phyloP scores from a whole-genome alignment of 2,797 vertebrate genomes.

The Gymnothorax javanicus region DNA sequence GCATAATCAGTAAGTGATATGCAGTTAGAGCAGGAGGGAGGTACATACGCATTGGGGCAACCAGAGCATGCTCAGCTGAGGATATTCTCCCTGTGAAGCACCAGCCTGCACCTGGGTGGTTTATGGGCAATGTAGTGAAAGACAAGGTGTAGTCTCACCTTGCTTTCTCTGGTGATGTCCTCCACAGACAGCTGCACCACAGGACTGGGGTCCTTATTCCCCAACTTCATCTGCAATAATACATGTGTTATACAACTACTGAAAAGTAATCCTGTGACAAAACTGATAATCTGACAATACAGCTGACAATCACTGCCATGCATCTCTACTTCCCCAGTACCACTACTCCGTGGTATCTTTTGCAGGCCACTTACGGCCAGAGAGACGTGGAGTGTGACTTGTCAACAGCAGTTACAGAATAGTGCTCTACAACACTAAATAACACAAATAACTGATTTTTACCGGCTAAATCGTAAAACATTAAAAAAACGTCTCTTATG shows the following conservation, averaged over 20 bases:
- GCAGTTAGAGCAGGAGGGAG: not conserved
- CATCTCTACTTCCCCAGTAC: not conserved
- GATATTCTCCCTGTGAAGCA: not conserved
- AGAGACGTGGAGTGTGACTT: too few relatives aligned
- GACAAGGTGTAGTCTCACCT: conserved; percentile 69
- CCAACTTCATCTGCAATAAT: conserved; percentile 82
- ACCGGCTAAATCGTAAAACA: too few relatives aligned
- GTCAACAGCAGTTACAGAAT: too few relatives aligned
- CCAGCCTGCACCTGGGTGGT: not conserved
- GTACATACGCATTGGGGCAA: not conserved
- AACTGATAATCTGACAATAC: not conserved
- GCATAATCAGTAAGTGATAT: not conserved
- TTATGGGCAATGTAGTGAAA: not conserved
- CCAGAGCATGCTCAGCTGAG: not conserved
- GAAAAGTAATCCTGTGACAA: not conserved
- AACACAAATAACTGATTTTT: too few relatives aligned
- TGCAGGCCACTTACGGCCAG: too few relatives aligned
- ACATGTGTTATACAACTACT: conserved; percentile 24
- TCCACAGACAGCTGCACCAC: conserved; percentile 87
- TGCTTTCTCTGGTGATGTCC: conserved; percentile 86
- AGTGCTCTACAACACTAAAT: too few relatives aligned
- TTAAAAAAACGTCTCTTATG: not conserved
- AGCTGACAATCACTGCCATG: not conserved
- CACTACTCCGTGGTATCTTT: not conserved
- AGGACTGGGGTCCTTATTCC: conserved; percentile 85